These are phyloP conservation scores for Spodoptera exigua DNA, from an alignment of 2,888 invertebrate genomes.

Conservation along the genomic window DNA sequence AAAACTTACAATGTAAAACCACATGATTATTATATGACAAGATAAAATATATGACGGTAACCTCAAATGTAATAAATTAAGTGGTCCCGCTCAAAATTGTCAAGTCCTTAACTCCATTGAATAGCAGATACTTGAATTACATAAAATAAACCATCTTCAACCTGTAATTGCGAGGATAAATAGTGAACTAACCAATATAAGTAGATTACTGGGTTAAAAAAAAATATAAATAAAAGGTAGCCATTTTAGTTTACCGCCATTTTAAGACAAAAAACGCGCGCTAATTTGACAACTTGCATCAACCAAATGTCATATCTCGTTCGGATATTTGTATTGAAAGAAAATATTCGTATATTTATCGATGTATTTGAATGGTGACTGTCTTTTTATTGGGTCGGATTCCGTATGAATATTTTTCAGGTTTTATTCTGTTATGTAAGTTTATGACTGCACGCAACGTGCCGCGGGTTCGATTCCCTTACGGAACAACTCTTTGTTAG, in stretches of 20 bases:
- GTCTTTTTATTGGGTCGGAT: slow-evolving; percentile 3
- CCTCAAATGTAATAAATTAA: neutral
- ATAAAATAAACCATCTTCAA: slow-evolving; percentile 29
- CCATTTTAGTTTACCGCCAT: slow-evolving; percentile 39
- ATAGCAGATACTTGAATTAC: slow-evolving; percentile 17
- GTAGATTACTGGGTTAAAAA: neutral
- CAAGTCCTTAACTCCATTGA: slow-evolving; percentile 9
- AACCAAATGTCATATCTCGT: slow-evolving; percentile 71
- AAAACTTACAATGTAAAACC: no score
- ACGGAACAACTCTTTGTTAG: no score
- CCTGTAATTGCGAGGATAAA: slow-evolving; percentile 26
- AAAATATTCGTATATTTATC: slow-evolving; percentile 10
- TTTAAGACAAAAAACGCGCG: slow-evolving; percentile 57
- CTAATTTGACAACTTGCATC: slow-evolving; percentile 70
- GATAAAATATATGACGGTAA: no score
- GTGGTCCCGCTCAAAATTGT: slow-evolving; percentile 4
- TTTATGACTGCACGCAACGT: no score
- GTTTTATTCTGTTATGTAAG: neutral
- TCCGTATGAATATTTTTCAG: slow-evolving; percentile 17
- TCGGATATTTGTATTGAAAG: slow-evolving; percentile 24
- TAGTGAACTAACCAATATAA: slow-evolving; percentile 17
- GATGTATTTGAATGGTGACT: slow-evolving; percentile 4
- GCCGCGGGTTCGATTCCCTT: no score
- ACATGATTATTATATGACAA: no score
- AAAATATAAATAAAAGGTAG: slow-evolving; percentile 5